Percentiles rank a stretch among this genome's conserved stretches.
Evolutionary conservation across 2,113 vertebrate species (phyloP).

Genomic region (Pristiophorus japonicus): DNA sequence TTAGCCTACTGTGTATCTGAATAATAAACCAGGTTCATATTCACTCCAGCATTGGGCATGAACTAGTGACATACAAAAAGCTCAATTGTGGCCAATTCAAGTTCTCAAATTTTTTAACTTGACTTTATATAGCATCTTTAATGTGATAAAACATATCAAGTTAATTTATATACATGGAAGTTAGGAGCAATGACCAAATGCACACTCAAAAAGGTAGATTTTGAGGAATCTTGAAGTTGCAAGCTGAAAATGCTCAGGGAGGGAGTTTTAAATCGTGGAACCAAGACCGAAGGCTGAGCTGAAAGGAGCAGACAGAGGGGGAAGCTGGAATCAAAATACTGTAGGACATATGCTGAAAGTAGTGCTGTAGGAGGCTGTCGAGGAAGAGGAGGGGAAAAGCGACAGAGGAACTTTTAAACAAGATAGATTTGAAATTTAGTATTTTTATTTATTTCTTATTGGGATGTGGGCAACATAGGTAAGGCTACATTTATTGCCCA

Average conservation of each 20-base stretch:
- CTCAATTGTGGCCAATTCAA: not conserved
- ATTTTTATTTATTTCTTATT: too few relatives aligned
- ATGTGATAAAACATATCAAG: not conserved
- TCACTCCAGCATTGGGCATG: not conserved
- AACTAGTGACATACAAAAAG: not conserved
- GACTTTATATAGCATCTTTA: not conserved
- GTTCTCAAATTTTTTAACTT: not conserved
- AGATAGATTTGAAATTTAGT: not conserved
- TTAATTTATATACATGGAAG: slow-evolving; percentile 51
- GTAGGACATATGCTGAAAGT: not conserved
- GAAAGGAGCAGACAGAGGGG: not conserved
- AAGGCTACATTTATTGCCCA: too few relatives aligned
- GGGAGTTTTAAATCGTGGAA: not conserved
- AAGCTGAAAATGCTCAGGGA: not conserved
- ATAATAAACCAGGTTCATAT: not conserved
- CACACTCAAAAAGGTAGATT: not conserved
- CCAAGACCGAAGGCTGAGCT: not conserved
- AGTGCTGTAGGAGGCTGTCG: too few relatives aligned
- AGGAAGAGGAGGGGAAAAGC: too few relatives aligned
- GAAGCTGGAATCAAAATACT: not conserved
- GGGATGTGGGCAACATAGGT: not conserved
- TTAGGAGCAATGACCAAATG: slow-evolving; percentile 41
- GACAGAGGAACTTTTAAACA: too few relatives aligned
- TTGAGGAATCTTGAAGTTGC: not conserved
- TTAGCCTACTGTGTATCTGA: not conserved